Percentiles rank a stretch among this genome's conserved stretches.
phyloP scores from a whole-genome alignment of 2,888 invertebrate genomes.

The Pachymerium ferrugineum region DNA sequence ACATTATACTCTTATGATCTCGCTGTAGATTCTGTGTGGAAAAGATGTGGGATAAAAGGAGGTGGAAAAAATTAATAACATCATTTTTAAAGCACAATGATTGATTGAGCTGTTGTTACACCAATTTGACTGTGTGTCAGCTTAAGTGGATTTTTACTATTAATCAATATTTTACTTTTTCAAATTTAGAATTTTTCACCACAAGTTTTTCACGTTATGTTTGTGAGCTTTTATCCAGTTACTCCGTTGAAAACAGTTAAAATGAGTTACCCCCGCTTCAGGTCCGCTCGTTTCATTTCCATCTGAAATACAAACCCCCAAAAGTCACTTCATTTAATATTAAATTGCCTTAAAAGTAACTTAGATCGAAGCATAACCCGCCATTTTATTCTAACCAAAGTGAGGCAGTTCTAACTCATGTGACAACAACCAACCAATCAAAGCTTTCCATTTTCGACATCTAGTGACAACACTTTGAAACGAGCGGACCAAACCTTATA shows the following conservation, averaged over 20 bases:
- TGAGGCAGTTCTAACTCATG: too few relatives aligned
- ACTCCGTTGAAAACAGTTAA: neutral
- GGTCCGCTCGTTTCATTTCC: neutral
- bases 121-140: constrained; percentile 7
- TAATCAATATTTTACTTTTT: neutral
- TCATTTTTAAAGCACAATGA: neutral
- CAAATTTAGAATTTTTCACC: neutral
- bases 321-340: neutral
- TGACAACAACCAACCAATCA: too few relatives aligned
- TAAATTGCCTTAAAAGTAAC: neutral
- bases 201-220: constrained; percentile 5
- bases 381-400: too few relatives aligned
- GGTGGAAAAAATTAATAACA: neutral
- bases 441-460: too few relatives aligned
- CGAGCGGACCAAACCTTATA: neutral
- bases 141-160: constrained; percentile 1
- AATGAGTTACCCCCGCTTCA: neutral
- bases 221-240: constrained; percentile 9
- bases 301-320: too few relatives aligned
- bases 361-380: too few relatives aligned
- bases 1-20: constrained; percentile 7
- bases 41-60: neutral
- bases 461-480: too few relatives aligned
- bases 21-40: neutral
- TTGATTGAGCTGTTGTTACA: constrained; percentile 3